Conservation (phyloP, 2,113 vertebrate genomes). For the Thunnus thynnus region DNA sequence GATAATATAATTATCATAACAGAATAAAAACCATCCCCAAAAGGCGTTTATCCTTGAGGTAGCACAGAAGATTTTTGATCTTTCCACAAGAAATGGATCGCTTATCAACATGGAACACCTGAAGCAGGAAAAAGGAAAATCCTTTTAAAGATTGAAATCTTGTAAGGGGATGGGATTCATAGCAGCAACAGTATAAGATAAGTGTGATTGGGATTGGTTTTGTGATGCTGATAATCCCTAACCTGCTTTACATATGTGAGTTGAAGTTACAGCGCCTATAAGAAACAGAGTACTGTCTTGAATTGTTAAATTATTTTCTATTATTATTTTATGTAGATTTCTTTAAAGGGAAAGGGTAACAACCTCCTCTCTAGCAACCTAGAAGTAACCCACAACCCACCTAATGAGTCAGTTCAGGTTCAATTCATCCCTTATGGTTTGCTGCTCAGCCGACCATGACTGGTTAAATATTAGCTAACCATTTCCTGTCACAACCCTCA, state of each 20-base stretch:
- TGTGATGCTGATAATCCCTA: slow-evolving; percentile 13
- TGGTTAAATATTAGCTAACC: not conserved
- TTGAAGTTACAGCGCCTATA: not conserved
- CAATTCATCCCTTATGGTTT: not conserved
- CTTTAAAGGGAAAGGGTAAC: not conserved
- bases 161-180: slow-evolving; percentile 7
- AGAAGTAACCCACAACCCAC: not conserved
- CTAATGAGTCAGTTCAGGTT: not conserved
- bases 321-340: no score
- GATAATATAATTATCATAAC: not conserved
- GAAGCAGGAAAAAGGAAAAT: slow-evolving; percentile 27
- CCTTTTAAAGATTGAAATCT: slow-evolving; percentile 38
- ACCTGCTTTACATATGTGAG: not conserved
- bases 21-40: not conserved
- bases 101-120: slow-evolving; percentile 25
- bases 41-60: not conserved
- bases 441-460: not conserved
- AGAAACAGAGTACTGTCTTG: not conserved
- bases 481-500: slow-evolving; percentile 9
- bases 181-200: slow-evolving; percentile 1
- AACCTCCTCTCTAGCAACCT: not conserved
- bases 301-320: not conserved
- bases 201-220: slow-evolving; percentile 1
- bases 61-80: not conserved
- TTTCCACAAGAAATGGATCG: not conserved